Evolutionary conservation across 2,113 vertebrate genomes (phyloP).

Genomic region (Argyrosomus japonicus): DNA sequence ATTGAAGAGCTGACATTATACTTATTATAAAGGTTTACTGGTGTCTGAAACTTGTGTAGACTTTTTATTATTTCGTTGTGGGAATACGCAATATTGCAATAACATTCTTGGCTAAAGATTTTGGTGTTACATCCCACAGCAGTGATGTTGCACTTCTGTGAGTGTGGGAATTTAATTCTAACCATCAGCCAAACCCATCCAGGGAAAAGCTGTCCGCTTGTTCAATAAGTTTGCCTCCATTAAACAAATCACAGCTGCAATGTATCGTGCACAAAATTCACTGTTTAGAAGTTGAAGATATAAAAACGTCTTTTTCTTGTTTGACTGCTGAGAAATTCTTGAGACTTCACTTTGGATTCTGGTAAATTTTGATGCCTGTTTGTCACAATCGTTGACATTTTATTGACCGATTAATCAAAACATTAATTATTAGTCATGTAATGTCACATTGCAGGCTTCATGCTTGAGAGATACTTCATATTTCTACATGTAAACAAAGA

Average conservation of each 20-base stretch:
- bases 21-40: not conserved
- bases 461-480: not conserved
- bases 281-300: not conserved
- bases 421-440: not conserved
- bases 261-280: not conserved
- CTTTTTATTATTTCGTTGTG: not conserved
- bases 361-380: not conserved
- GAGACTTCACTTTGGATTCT: not conserved
- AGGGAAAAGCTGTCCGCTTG: not conserved
- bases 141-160: not conserved
- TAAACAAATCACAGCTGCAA: not conserved
- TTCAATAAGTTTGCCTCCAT: not conserved
- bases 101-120: not conserved
- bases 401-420: too few relatives aligned
- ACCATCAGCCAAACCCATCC: not conserved
- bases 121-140: not conserved
- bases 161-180: not conserved
- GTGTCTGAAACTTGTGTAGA: not conserved
- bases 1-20: too few relatives aligned
- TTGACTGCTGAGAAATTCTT: not conserved
- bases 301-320: too few relatives aligned
- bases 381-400: not conserved
- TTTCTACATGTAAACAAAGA: not conserved
- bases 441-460: not conserved
- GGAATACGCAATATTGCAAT: not conserved